phyloP scores from a whole-genome alignment of 2,797 vertebrate genomes.

The Sebastes wilsoni region DNA sequence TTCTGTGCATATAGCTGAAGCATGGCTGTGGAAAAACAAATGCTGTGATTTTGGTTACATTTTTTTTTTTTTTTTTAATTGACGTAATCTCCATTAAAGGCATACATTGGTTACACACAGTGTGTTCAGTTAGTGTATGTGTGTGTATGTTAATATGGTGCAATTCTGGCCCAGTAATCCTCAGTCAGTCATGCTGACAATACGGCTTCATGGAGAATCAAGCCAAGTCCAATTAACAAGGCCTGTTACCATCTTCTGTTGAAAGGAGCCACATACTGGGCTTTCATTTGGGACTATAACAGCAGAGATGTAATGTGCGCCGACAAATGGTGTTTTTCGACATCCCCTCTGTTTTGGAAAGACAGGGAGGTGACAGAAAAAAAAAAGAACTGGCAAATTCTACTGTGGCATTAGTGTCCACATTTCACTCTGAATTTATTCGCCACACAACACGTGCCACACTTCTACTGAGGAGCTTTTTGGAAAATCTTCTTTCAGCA shows the following conservation, averaged over 20 bases:
- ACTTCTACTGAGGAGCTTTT: background rate
- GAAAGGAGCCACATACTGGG: constrained; percentile 76
- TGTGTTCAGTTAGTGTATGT: constrained; percentile 25
- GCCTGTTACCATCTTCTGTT: constrained; percentile 78
- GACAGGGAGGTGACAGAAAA: constrained; percentile 49
- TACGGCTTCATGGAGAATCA: constrained; percentile 70
- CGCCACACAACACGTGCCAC: constrained; percentile 5
- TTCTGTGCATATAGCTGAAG: background rate
- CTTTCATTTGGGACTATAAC: constrained; percentile 73
- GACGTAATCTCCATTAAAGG: constrained; percentile 20
- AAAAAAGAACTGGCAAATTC: constrained; percentile 64
- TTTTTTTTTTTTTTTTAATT: background rate
- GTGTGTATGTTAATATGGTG: constrained; percentile 44
- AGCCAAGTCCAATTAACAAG: constrained; percentile 83
- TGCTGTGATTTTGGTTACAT: background rate
- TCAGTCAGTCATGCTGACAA: constrained; percentile 74
- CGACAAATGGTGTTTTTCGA: constrained; percentile 72
- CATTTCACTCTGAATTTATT: constrained; percentile 42
- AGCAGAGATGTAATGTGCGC: constrained; percentile 70
- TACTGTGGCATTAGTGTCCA: constrained; percentile 34
- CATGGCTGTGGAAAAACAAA: background rate
- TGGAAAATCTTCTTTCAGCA: background rate
- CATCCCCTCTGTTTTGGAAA: constrained; percentile 64
- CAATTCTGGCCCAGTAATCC: constrained; percentile 66
- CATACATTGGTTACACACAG: constrained; percentile 49